Evolutionary conservation across 2,888 invertebrate genomes (phyloP).

Genomic region (Eumacrocentrus americanus): DNA sequence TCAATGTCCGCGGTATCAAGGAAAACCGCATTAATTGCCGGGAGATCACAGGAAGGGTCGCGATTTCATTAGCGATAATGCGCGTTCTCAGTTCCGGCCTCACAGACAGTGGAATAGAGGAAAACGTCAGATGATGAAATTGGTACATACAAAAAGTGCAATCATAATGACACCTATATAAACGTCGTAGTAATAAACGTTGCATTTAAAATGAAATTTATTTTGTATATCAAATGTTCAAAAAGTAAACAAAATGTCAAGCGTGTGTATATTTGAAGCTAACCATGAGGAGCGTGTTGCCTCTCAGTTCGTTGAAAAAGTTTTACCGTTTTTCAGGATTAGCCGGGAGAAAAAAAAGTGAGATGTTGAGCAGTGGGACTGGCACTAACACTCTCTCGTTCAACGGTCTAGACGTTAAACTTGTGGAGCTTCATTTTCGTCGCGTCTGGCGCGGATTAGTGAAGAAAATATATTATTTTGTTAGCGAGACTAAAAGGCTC

Average conservation of each 20-base stretch:
- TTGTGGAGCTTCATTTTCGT: constrained; percentile 44
- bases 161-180: too few relatives aligned
- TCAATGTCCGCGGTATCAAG: constrained; percentile 2
- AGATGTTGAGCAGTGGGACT: constrained; percentile 13
- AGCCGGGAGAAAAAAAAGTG: constrained; percentile 24
- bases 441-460: constrained; percentile 40
- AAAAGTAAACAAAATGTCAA: constrained; percentile 1
- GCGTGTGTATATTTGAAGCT: not conserved
- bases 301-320: constrained; percentile 40
- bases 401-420: constrained; percentile 34
- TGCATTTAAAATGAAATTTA: too few relatives aligned
- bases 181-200: too few relatives aligned
- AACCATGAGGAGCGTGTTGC: not conserved
- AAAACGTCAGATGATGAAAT: not conserved
- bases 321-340: constrained; percentile 47
- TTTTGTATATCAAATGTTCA: not conserved
- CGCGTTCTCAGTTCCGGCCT: not conserved
- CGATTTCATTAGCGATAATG: constrained; percentile 23
- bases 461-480: constrained; percentile 43
- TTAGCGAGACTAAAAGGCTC: constrained; percentile 35
- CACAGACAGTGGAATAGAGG: not conserved
- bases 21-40: constrained; percentile 17
- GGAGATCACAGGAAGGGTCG: constrained; percentile 11
- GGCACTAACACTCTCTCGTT: not conserved
- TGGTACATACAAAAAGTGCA: too few relatives aligned